A percentile compares a stretch with the other conserved stretches of the same genome.
Conservation (phyloP, 2,113 vertebrate genomes). For the Falco punctatus region DNA sequence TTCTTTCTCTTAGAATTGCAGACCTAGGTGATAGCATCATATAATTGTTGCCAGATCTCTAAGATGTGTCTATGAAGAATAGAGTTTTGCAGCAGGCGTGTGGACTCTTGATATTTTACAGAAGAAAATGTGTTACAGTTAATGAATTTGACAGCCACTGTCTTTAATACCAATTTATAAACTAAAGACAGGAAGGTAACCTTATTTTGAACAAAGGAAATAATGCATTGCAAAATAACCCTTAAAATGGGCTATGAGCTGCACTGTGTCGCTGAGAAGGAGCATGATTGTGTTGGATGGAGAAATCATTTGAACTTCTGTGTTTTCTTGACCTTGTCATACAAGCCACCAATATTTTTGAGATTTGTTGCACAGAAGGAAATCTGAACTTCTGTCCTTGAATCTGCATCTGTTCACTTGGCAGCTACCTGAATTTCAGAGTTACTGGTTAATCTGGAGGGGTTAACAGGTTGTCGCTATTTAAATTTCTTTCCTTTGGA, state of each 20-base stretch:
- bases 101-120: neutral
- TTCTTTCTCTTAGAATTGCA: neutral
- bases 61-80: neutral
- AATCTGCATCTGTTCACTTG: neutral
- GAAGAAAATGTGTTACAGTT: neutral
- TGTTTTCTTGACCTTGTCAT: neutral
- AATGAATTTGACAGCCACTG: neutral
- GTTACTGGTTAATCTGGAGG: neutral
- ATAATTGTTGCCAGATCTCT: neutral
- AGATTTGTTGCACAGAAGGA: neutral
- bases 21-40: neutral
- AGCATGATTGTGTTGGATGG: neutral
- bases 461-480: neutral
- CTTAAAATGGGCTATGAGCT: neutral
- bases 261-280: neutral
- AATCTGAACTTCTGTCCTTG: neutral
- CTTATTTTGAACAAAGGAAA: neutral
- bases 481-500: neutral
- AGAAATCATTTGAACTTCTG: neutral
- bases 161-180: neutral
- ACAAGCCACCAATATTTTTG: neutral
- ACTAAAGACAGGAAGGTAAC: neutral
- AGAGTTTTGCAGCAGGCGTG: neutral
- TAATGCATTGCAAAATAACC: neutral
- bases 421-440: neutral